Evolutionary conservation across 2,888 invertebrate genomes (phyloP), one percentile per base, ranked within the genome.

Genomic region (Octonoba sinensis): DNA sequence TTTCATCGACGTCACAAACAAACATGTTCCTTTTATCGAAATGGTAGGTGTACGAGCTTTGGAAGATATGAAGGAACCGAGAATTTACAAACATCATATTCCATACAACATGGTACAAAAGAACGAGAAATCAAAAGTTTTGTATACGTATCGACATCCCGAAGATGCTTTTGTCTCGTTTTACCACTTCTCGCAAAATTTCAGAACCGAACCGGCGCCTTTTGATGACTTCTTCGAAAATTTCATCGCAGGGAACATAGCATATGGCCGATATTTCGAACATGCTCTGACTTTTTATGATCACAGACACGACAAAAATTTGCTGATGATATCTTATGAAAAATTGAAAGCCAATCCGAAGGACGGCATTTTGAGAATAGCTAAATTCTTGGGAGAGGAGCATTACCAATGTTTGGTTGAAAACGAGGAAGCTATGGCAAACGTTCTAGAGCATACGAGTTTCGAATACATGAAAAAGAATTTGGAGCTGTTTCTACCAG

Each of bases 61-160:
- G 2, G 60, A 76, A 4, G 49, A 36, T 0, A 18, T 82, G 47
- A 18, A 57, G n/a, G 15, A 54, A 1, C 76, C 82, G 6, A 27
- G 82, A 54, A 6, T 72, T 3, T 71, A 67, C 60, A 75, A 72
- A 51, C 59, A 67, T 47, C 75, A 76, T 22, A 16, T 49, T 46
- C 64, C 76, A 15, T 76, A 76, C 69, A 54, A 82, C 36, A 20
- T 82, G 44, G 49, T 76, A 12, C 59, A 72, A 44, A 76, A 67
- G 46, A 71, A 82, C 22, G 15, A 18, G 1, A 67, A 60, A 12
- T 57, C 66, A 1, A 76, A 89, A 88, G 86, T 88, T 11, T 87
- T 90, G 49, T 90, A 90, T 83, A 86, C 89, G 46, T 87, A 88
- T 18, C 87, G 90, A 60, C 89, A 90, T 78, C 89, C 89, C 0